A percentile compares a stretch with the other conserved stretches of the same genome.
Conservation (phyloP, 2,113 vertebrate genomes). For the Channa argus region DNA sequence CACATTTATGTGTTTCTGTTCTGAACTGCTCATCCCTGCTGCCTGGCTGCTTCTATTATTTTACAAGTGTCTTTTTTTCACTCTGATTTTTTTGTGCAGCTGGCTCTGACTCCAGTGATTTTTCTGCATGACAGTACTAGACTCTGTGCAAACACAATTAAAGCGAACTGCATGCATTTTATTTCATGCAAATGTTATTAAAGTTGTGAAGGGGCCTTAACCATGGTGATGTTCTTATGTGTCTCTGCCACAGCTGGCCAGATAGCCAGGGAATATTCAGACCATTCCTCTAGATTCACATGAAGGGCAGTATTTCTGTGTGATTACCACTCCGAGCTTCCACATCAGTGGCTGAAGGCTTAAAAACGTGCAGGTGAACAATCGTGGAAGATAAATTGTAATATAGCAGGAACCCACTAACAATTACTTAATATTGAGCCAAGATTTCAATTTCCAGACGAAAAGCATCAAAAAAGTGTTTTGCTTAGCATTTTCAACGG, state of each 20-base stretch:
- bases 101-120: background rate
- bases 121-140: background rate
- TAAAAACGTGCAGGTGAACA: no score
- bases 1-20: background rate
- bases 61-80: background rate
- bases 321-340: no score
- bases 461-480: background rate
- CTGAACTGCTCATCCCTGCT: background rate
- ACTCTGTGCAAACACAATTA: background rate
- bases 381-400: no score
- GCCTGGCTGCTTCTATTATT: slow-evolving; percentile 4
- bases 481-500: background rate
- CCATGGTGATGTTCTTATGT: background rate
- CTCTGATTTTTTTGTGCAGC: background rate
- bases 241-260: background rate
- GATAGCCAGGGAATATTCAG: background rate
- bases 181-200: background rate
- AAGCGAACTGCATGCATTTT: background rate
- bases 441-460: background rate
- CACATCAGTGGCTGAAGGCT: no score
- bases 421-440: background rate
- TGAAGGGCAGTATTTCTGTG: no score
- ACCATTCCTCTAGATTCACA: no score
- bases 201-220: background rate
- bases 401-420: background rate